These are phyloP conservation scores for Bursaphelenchus okinawaensis DNA, from an alignment of 2,888 invertebrate genomes.

Conservation along the genomic window DNA sequence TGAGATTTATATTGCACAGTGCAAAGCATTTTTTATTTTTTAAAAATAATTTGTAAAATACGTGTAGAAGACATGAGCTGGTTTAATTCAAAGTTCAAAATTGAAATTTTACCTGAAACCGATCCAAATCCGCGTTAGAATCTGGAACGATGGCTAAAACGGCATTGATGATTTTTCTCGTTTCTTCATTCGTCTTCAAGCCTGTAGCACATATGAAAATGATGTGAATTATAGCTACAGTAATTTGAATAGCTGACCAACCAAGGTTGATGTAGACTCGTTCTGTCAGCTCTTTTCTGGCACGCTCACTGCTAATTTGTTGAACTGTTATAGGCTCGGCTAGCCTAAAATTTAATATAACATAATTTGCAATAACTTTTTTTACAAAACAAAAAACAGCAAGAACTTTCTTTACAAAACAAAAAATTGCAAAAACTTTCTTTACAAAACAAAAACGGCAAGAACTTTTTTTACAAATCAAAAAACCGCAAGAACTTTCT, in stretches of 20 bases:
- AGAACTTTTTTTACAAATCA: too few relatives aligned
- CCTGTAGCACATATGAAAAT: constrained; percentile 47
- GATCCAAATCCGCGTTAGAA: constrained; percentile 45
- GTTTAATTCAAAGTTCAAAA: too few relatives aligned
- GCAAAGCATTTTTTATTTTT: too few relatives aligned
- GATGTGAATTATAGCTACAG: constrained; percentile 45
- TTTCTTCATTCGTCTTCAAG: constrained; percentile 52
- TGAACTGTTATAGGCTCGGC: constrained; percentile 41
- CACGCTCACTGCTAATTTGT: constrained; percentile 33
- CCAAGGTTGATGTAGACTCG: constrained; percentile 43
- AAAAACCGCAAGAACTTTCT: not conserved
- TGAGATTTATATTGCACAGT: too few relatives aligned
- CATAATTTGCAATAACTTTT: not conserved
- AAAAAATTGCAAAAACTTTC: not conserved
- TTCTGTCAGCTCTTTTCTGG: constrained; percentile 34
- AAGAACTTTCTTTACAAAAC: too few relatives aligned
- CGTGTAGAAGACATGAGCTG: too few relatives aligned
- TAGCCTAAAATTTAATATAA: constrained; percentile 26
- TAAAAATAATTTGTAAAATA: too few relatives aligned
- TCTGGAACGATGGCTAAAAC: constrained; percentile 52
- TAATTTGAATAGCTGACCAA: constrained; percentile 46
- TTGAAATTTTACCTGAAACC: constrained; percentile 41
- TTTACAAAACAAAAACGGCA: not conserved
- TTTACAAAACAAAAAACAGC: not conserved
- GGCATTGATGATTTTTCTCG: constrained; percentile 49